Evolutionary conservation across 2,888 invertebrate genomes (phyloP).

Genomic region (Ceraclea dissimilis): DNA sequence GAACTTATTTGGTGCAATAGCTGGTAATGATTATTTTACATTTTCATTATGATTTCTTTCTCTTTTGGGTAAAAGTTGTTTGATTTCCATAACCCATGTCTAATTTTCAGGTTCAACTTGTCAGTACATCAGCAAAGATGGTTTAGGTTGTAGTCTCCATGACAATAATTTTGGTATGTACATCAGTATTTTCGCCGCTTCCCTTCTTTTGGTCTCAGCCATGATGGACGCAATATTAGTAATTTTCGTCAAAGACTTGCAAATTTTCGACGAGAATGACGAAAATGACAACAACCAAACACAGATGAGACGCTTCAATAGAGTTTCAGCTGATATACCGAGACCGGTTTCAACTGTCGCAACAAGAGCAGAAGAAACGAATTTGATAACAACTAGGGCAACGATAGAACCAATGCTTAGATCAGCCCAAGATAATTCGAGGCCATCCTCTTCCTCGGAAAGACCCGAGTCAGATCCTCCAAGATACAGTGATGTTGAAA

Average conservation of each 20-base stretch:
- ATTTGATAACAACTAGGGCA: background rate
- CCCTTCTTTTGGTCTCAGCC: conserved; percentile 37
- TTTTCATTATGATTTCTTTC: background rate
- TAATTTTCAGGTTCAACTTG: conserved; percentile 39
- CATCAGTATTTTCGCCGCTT: conserved; percentile 40
- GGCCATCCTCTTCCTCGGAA: background rate
- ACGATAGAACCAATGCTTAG: background rate
- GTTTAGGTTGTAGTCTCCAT: conserved; percentile 40
- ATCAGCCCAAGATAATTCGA: background rate
- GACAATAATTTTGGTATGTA: conserved; percentile 41
- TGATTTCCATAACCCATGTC: background rate
- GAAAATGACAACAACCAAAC: conserved; percentile 13
- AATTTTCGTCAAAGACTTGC: conserved; percentile 37
- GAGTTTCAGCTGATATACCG: background rate
- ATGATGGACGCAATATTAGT: conserved; percentile 41
- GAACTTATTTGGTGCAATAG: conserved; percentile 51
- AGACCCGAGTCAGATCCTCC: background rate
- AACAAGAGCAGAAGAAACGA: background rate
- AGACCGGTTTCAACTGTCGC: background rate
- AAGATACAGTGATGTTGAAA: conserved; percentile 7
- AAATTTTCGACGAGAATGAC: conserved; percentile 30
- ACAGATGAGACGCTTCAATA: background rate
- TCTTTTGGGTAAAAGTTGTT: background rate
- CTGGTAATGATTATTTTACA: conserved; percentile 35
- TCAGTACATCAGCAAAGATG: conserved; percentile 38